These are phyloP conservation scores for Microplitis demolitor DNA, from an alignment of 1,140 invertebrate genomes.

Conservation along the genomic window DNA sequence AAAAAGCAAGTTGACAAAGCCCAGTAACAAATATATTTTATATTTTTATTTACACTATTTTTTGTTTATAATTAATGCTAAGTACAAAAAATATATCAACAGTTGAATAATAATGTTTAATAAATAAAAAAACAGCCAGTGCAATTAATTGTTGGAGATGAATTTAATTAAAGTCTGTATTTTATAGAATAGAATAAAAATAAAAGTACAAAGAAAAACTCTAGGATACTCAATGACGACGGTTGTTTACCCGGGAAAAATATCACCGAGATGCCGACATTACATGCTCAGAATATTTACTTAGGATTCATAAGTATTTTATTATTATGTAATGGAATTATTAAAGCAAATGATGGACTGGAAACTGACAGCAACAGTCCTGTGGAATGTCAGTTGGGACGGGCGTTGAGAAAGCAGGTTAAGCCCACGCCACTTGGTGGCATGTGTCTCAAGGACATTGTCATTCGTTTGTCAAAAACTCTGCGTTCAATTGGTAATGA, in stretches of 20 bases:
- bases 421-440: conserved; percentile 50
- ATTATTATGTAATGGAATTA: not conserved
- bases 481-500: conserved; percentile 46
- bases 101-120: too few species aligned
- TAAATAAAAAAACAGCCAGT: too few species aligned
- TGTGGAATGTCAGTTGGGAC: conserved; percentile 47
- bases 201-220: too few species aligned
- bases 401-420: conserved; percentile 51
- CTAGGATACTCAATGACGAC: not conserved
- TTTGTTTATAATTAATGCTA: too few species aligned
- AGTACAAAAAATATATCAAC: too few species aligned
- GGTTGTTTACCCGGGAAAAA: not conserved
- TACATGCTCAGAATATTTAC: not conserved
- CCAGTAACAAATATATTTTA: too few species aligned
- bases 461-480: conserved; percentile 46
- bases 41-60: too few species aligned
- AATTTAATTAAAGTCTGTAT: too few species aligned
- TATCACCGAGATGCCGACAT: not conserved
- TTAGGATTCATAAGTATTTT: not conserved
- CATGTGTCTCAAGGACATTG: conserved; percentile 53
- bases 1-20: too few species aligned
- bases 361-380: conserved; percentile 1
- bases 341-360: not conserved
- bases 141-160: too few species aligned
- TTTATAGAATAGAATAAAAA: too few species aligned